These are phyloP conservation scores for Drosophila parabipectinata DNA, from an alignment of 1,140 invertebrate genomes.

Conservation along the genomic window DNA sequence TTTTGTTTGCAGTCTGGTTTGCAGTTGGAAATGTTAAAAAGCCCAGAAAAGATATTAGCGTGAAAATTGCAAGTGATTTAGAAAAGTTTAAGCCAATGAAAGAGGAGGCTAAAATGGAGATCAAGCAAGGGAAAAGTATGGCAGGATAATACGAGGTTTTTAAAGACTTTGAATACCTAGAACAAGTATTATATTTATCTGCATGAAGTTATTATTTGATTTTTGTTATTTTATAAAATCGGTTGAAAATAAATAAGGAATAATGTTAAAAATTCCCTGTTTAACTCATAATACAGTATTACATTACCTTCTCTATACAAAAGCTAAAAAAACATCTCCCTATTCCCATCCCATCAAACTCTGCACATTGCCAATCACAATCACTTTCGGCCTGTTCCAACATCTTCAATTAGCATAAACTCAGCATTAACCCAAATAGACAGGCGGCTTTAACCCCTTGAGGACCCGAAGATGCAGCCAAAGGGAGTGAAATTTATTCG, in stretches of 20 bases:
- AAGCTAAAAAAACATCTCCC: neutral
- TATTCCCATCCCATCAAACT: slow-evolving; percentile 35
- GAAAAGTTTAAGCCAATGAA: slow-evolving; percentile 20
- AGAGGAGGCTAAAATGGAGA: slow-evolving; percentile 18
- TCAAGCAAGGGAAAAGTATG: neutral
- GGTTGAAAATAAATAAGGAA: too few species aligned
- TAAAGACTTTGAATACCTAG: too few species aligned
- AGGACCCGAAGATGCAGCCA: slow-evolving; percentile 7
- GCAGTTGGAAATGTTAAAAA: slow-evolving; percentile 57
- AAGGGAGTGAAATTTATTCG: slow-evolving; percentile 47
- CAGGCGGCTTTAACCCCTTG: slow-evolving; percentile 30
- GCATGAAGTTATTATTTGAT: too few species aligned
- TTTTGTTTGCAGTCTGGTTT: slow-evolving; percentile 15
- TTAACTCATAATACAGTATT: neutral
- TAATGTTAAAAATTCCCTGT: too few species aligned
- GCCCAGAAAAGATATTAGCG: slow-evolving; percentile 65
- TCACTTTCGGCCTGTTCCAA: slow-evolving; percentile 37
- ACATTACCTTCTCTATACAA: slow-evolving; percentile 12
- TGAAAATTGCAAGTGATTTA: slow-evolving; percentile 60
- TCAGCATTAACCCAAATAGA: slow-evolving; percentile 52
- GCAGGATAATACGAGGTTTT: neutral
- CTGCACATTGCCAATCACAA: slow-evolving; percentile 47
- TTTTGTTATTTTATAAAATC: too few species aligned
- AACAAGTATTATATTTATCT: too few species aligned
- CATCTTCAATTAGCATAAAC: slow-evolving; percentile 53